Evolutionary conservation across 2,888 invertebrate genomes (phyloP).

Genomic region (Microplitis deprimator): DNA sequence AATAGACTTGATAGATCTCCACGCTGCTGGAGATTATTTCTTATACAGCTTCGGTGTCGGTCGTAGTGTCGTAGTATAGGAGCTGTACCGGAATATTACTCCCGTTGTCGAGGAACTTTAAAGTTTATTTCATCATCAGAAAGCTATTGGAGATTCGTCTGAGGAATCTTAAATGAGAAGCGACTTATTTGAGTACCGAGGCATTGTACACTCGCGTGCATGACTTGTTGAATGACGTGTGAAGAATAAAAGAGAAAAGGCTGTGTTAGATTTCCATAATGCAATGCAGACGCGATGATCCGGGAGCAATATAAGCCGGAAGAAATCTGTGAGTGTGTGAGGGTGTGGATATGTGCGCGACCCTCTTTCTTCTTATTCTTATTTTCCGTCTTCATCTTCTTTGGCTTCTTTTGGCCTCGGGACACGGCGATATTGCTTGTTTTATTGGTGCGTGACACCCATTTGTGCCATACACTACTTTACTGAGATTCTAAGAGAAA

Average conservation of each 20-base stretch:
- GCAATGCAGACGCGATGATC: conserved; percentile 70
- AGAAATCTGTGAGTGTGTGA: conserved; percentile 15
- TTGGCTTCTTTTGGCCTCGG: conserved; percentile 62
- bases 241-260: conserved; percentile 58
- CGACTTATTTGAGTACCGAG: background rate
- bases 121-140: background rate
- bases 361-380: conserved; percentile 6
- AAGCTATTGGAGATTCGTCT: background rate
- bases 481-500: conserved; percentile 35
- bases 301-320: conserved; percentile 64
- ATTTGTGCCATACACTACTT: conserved; percentile 52
- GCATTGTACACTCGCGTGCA: conserved; percentile 25
- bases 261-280: conserved; percentile 67
- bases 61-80: too few relatives aligned
- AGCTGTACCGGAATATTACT: background rate
- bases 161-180: conserved; percentile 20
- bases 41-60: background rate
- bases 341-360: conserved; percentile 24
- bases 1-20: conserved; percentile 14
- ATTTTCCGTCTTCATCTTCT: background rate
- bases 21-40: background rate
- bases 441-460: conserved; percentile 69
- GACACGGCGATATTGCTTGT: conserved; percentile 69
- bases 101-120: background rate
- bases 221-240: conserved; percentile 47